Evolutionary conservation across 2,888 invertebrate genomes (phyloP).

Genomic region (Spilosoma lubricipeda): DNA sequence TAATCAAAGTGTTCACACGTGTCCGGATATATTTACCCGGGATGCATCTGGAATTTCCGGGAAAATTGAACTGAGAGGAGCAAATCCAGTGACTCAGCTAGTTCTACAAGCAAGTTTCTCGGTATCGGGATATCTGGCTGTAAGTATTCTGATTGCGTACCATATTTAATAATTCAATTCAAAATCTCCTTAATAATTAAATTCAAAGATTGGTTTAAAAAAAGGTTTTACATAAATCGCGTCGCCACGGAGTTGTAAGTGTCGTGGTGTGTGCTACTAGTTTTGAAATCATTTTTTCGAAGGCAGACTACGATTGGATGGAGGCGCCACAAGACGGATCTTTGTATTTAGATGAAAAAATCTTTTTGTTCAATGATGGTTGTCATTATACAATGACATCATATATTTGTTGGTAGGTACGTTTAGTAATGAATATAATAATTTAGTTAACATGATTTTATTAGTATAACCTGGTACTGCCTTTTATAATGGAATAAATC

Average conservation of each 20-base stretch:
- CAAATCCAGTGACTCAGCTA: constrained; percentile 58
- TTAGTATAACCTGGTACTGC: no score
- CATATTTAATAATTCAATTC: background rate
- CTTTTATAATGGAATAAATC: no score
- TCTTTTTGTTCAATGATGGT: background rate
- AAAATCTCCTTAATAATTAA: background rate
- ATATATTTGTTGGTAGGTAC: background rate
- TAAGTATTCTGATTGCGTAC: constrained; percentile 53
- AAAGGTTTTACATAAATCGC: background rate
- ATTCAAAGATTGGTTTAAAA: background rate
- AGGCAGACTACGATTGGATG: background rate
- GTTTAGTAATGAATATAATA: background rate
- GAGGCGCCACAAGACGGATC: background rate
- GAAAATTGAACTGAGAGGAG: constrained; percentile 59
- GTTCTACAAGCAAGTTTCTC: constrained; percentile 66
- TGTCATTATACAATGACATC: background rate
- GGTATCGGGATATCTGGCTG: constrained; percentile 58
- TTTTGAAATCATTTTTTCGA: background rate
- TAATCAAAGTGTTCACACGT: constrained; percentile 62
- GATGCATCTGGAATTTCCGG: constrained; percentile 66
- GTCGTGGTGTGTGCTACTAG: background rate
- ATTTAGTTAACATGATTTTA: background rate
- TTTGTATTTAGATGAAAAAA: background rate
- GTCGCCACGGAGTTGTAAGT: background rate
- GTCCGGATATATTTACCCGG: constrained; percentile 68